Percentiles rank a stretch among this genome's conserved stretches.
Evolutionary conservation across 2,113 vertebrate genomes (phyloP).

Genomic region (Callocephalon fimbriatum): DNA sequence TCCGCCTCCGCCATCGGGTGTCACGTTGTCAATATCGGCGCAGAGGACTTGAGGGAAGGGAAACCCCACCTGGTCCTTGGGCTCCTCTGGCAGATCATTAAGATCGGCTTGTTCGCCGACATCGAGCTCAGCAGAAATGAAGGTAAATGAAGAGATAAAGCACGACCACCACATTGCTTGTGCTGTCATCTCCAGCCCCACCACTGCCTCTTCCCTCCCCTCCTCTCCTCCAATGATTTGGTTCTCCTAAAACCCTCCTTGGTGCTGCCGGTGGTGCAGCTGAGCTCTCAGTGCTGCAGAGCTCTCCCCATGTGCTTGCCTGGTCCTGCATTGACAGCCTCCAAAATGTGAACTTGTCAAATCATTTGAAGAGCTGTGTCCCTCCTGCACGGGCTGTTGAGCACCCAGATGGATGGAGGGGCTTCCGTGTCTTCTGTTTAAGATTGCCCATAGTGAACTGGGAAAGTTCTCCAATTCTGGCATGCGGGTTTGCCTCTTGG

Average conservation of each 20-base stretch:
- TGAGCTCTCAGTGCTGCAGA: neutral
- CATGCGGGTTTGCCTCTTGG: neutral
- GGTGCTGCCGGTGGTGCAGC: neutral
- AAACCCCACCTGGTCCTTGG: conserved; percentile 96
- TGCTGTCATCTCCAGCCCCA: neutral
- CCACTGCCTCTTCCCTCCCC: neutral
- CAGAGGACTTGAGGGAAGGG: conserved; percentile 93
- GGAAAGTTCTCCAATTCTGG: neutral
- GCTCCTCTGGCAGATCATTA: conserved; percentile 97
- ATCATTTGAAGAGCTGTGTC: neutral
- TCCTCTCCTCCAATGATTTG: neutral
- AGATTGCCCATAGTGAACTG: neutral
- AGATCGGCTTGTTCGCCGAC: conserved; percentile 95
- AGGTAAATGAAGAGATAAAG: conserved; percentile 75
- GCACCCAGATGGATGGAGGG: neutral
- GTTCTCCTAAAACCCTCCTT: neutral
- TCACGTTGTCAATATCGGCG: conserved; percentile 97
- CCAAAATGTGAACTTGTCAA: neutral
- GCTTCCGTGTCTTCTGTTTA: neutral
- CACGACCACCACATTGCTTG: fast-evolving
- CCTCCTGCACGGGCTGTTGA: neutral
- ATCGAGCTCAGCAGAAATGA: conserved; percentile 96
- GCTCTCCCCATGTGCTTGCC: neutral
- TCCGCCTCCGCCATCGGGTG: conserved; percentile 97
- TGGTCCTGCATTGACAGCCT: neutral